phyloP scores from a whole-genome alignment of 2,888 invertebrate genomes.

The Omphaloscelis lunosa region DNA sequence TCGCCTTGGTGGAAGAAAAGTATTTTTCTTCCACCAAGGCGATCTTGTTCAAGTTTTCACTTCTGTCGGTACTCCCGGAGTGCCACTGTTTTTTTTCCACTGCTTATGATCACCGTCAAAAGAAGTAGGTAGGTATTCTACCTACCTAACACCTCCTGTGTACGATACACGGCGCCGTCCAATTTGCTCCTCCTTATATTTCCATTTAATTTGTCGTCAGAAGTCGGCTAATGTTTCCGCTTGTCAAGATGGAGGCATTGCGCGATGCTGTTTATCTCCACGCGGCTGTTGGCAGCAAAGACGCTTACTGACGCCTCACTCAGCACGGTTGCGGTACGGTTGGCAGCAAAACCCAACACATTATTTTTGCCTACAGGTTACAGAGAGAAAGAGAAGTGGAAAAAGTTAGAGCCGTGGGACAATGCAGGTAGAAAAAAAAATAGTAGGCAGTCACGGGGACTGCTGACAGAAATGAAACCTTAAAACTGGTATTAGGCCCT shows the following conservation, averaged over 20 bases:
- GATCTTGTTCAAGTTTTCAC: too few relatives aligned
- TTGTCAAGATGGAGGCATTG: slow-evolving; percentile 56
- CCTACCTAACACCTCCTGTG: neutral
- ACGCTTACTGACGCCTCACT: slow-evolving; percentile 42
- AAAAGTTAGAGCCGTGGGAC: neutral
- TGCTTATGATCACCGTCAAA: neutral
- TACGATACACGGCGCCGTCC: neutral
- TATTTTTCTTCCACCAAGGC: too few relatives aligned
- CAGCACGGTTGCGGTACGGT: neutral
- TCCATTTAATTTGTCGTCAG: slow-evolving; percentile 61
- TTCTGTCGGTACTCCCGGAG: too few relatives aligned
- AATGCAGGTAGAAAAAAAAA: neutral
- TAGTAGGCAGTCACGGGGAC: too few relatives aligned
- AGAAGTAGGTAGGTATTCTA: neutral
- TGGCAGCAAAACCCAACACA: neutral
- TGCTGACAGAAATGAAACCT: too few relatives aligned
- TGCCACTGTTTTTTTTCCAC: too few relatives aligned
- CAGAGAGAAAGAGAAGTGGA: neutral
- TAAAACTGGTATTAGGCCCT: too few relatives aligned
- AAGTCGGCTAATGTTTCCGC: slow-evolving; percentile 62
- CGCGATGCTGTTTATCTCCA: slow-evolving; percentile 48
- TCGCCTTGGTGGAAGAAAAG: too few relatives aligned
- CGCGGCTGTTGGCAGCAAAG: slow-evolving; percentile 41
- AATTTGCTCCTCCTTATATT: slow-evolving; percentile 47
- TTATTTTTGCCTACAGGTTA: neutral